phyloP scores from a whole-genome alignment of 2,113 vertebrate species.

The Brienomyrus brachyistius region DNA sequence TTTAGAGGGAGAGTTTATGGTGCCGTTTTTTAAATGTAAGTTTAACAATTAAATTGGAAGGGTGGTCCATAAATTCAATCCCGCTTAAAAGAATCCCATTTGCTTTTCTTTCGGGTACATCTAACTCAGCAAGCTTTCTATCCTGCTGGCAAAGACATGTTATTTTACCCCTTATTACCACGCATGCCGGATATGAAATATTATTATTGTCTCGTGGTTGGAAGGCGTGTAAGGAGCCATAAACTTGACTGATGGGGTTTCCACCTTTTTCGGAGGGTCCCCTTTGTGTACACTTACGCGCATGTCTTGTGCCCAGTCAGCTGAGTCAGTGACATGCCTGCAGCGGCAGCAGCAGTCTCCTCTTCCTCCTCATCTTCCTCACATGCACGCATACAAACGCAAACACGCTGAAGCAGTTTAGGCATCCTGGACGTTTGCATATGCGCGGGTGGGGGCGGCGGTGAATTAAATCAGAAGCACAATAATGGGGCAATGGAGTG shows the following conservation, averaged over 20 bases:
- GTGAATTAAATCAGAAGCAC: conserved; percentile 20
- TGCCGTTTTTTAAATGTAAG: background rate
- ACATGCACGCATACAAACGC: conserved; percentile 1
- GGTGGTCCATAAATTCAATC: background rate
- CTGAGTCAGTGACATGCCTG: background rate
- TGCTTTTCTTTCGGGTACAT: background rate
- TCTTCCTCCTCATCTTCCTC: background rate
- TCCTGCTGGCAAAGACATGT: background rate
- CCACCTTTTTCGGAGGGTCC: background rate
- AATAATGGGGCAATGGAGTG: background rate
- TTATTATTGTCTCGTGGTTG: conserved; percentile 1
- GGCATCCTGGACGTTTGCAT: conserved; percentile 23
- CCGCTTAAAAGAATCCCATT: background rate
- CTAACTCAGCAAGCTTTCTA: background rate
- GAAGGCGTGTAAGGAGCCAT: background rate
- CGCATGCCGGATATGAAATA: background rate
- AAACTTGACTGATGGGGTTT: background rate
- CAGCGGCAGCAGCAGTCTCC: background rate
- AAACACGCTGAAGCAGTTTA: conserved; percentile 25
- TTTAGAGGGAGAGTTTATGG: background rate
- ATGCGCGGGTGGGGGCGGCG: background rate
- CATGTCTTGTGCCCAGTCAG: conserved; percentile 7
- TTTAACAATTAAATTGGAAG: background rate
- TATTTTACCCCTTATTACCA: background rate
- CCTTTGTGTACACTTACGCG: background rate